Conservation (phyloP, 2,797 vertebrate species). For the Jordanella pulchra region DNA sequence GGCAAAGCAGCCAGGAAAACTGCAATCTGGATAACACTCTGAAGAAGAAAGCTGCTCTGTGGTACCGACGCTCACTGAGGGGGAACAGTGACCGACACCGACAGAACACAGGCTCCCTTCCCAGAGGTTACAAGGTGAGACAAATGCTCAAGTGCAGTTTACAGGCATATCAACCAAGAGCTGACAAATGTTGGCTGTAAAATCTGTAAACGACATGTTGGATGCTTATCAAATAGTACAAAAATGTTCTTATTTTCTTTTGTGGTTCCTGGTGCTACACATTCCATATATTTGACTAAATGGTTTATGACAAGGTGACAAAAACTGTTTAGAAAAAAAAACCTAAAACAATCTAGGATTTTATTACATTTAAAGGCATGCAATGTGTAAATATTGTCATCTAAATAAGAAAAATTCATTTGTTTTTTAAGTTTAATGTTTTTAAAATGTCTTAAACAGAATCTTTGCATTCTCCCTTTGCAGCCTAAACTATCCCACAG, state of each 20-base stretch:
- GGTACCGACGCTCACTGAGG: slow-evolving; percentile 69
- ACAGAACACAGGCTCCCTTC: slow-evolving; percentile 73
- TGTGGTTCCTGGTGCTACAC: too few relatives aligned
- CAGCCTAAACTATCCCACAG: slow-evolving; percentile 80
- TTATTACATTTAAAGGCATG: background rate
- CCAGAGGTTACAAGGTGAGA: slow-evolving; percentile 82
- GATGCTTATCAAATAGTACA: background rate
- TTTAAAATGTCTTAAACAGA: slow-evolving; percentile 24
- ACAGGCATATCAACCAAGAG: background rate
- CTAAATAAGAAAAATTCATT: background rate
- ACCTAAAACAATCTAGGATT: background rate
- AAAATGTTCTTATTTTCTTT: too few relatives aligned
- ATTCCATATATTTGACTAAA: background rate
- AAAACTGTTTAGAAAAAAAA: background rate
- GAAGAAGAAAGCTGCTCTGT: slow-evolving; percentile 70
- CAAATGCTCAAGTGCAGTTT: background rate
- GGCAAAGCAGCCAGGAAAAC: slow-evolving; percentile 68
- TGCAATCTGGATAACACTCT: slow-evolving; percentile 61
- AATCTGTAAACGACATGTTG: background rate
- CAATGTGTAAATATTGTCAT: background rate
- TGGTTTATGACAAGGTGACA: background rate
- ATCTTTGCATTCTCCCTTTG: slow-evolving; percentile 62
- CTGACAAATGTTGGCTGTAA: background rate
- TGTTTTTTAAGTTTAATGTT: background rate
- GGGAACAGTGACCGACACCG: slow-evolving; percentile 62